phyloP scores from a whole-genome alignment of 2,888 invertebrate genomes.

The Tinea trinotella region DNA sequence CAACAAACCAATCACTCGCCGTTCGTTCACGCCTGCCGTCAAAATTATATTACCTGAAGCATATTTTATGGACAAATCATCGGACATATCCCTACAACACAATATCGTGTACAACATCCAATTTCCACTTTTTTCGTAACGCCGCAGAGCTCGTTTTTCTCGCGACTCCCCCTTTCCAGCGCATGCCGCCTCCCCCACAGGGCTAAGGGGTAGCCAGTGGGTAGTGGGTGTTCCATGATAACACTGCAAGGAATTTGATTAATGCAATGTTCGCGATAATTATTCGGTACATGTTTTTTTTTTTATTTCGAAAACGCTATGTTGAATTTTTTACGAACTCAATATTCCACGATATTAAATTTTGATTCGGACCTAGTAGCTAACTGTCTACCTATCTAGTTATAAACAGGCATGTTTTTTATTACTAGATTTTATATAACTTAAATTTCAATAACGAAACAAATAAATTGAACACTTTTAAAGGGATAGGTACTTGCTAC shows the following conservation, averaged over 20 bases:
- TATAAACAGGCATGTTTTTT: too few relatives aligned
- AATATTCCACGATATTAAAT: background rate
- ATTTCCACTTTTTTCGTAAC: conserved; percentile 65
- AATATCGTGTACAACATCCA: conserved; percentile 31
- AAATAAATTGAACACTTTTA: too few relatives aligned
- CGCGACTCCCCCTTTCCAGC: conserved; percentile 27
- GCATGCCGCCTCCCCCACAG: conserved; percentile 24
- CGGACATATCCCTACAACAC: conserved; percentile 24
- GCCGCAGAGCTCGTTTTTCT: conserved; percentile 59
- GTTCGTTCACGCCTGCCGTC: too few relatives aligned
- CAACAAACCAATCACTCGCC: too few relatives aligned
- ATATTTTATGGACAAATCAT: too few relatives aligned
- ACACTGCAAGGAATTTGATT: conserved; percentile 70
- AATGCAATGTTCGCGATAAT: conserved; percentile 72
- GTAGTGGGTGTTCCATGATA: conserved; percentile 32
- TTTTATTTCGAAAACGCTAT: conserved; percentile 1
- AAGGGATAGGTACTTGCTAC: too few relatives aligned
- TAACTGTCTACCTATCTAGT: too few relatives aligned
- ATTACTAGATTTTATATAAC: too few relatives aligned
- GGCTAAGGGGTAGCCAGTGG: conserved; percentile 28
- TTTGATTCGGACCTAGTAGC: background rate
- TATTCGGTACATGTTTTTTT: conserved; percentile 39
- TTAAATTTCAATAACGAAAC: too few relatives aligned
- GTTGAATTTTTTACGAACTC: conserved; percentile 1
- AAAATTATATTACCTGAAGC: too few relatives aligned